A percentile compares a stretch with the other conserved stretches of the same genome.
Conservation (phyloP, 2,888 invertebrate species). For the Ectobius pallidus region DNA sequence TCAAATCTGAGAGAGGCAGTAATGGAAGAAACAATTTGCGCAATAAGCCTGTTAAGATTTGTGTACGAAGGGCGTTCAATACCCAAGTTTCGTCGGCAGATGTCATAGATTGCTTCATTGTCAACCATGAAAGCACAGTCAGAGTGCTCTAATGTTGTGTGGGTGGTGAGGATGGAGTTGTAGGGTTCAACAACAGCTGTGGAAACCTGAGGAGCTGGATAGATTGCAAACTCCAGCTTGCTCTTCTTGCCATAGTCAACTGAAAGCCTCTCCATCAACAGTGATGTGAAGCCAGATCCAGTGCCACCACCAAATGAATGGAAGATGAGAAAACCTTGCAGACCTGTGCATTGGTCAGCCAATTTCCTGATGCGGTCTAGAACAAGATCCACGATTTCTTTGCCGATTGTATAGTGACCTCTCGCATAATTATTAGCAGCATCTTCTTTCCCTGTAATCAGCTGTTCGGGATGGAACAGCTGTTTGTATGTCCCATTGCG, state of each 20-base stretch:
- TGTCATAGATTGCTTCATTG: conserved; percentile 61
- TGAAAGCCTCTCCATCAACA: conserved; percentile 64
- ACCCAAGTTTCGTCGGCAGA: conserved; percentile 64
- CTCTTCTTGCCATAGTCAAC: conserved; percentile 67
- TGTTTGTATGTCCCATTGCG: conserved; percentile 93
- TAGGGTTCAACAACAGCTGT: conserved; percentile 61
- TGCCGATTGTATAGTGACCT: conserved; percentile 63
- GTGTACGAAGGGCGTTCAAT: conserved; percentile 66
- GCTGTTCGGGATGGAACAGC: conserved; percentile 96
- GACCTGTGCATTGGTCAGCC: conserved; percentile 59
- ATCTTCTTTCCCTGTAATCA: conserved; percentile 70
- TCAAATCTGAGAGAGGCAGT: conserved; percentile 66
- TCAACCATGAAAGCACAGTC: conserved; percentile 69
- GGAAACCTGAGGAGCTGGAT: conserved; percentile 61
- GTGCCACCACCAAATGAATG: conserved; percentile 63
- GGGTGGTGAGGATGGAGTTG: conserved; percentile 65
- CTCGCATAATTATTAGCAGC: conserved; percentile 65
- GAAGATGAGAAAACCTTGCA: conserved; percentile 62
- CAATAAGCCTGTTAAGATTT: conserved; percentile 66
- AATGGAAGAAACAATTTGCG: conserved; percentile 64
- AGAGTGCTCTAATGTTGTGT: conserved; percentile 66
- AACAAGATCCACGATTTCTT: conserved; percentile 57
- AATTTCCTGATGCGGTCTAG: conserved; percentile 55
- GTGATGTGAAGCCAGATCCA: conserved; percentile 64
- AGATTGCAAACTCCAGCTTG: conserved; percentile 64